These are phyloP conservation scores for Tauraco hartlaubi DNA, from an alignment of 2,797 vertebrate species.

Conservation along the genomic window DNA sequence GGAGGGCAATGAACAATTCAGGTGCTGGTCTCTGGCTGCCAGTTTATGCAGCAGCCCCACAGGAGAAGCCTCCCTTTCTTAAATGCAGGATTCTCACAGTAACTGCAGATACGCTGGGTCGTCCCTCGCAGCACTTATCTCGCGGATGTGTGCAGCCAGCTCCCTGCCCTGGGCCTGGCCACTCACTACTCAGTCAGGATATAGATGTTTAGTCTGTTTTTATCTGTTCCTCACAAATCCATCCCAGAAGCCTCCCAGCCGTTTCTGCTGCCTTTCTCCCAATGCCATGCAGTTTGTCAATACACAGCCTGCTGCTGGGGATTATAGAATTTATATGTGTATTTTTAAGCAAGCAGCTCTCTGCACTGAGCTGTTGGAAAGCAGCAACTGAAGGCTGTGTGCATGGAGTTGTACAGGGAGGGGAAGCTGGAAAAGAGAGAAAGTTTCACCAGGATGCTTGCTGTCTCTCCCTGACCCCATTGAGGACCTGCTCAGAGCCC, in stretches of 20 bases:
- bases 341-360: not conserved
- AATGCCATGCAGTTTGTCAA: not conserved
- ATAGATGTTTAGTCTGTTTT: slow-evolving; percentile 25
- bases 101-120: not conserved
- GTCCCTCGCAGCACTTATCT: not conserved
- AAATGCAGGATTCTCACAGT: not conserved
- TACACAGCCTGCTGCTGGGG: not conserved
- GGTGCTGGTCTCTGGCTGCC: not conserved
- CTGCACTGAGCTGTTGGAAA: not conserved
- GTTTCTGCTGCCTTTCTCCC: not conserved
- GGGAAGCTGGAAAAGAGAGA: not conserved
- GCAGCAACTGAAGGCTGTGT: not conserved
- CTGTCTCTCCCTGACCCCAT: slow-evolving; percentile 5
- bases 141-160: not conserved
- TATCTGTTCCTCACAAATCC: slow-evolving; percentile 18
- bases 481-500: not conserved
- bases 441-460: not conserved
- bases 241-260: not conserved
- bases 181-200: not conserved
- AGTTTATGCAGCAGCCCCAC: not conserved
- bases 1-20: not conserved
- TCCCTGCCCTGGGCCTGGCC: not conserved
- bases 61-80: not conserved
- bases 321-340: not conserved
- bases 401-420: not conserved